Percentiles rank a stretch among this genome's conserved stretches.
Evolutionary conservation across 2,113 vertebrate genomes (phyloP).

Genomic region (Tachycineta bicolor): DNA sequence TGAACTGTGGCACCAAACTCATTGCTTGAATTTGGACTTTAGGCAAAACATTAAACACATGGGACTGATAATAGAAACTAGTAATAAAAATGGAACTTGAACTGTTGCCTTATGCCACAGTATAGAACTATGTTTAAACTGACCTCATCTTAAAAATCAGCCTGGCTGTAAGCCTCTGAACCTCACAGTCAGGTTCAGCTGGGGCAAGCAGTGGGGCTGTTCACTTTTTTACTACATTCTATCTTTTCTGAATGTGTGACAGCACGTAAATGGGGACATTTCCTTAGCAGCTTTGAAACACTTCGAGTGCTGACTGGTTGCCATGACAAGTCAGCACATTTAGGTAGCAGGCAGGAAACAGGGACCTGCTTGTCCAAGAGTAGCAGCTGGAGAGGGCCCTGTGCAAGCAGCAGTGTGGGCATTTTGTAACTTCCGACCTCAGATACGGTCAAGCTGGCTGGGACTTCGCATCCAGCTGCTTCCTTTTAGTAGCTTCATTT

Average conservation of each 20-base stretch:
- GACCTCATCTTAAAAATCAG: neutral
- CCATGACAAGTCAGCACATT: neutral
- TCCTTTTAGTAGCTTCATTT: neutral
- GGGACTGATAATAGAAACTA: neutral
- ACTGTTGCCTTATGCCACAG: neutral
- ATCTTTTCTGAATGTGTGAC: neutral
- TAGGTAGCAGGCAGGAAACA: neutral
- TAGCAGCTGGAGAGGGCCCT: neutral
- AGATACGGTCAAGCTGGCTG: neutral
- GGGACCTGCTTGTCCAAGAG: neutral
- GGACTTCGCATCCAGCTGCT: neutral
- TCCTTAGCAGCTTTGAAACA: neutral
- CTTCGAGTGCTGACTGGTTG: neutral
- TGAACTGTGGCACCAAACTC: neutral
- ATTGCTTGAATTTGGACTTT: neutral
- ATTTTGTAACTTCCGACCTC: neutral
- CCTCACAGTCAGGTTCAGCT: neutral
- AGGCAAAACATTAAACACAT: neutral
- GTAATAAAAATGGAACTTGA: conserved; percentile 6
- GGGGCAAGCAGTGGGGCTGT: neutral
- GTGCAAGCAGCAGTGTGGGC: neutral
- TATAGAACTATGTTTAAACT: neutral
- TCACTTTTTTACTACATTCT: neutral
- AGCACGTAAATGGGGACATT: neutral
- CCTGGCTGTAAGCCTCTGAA: neutral